Conservation (phyloP, 2,888 invertebrate species). For the Melieria omissa region DNA sequence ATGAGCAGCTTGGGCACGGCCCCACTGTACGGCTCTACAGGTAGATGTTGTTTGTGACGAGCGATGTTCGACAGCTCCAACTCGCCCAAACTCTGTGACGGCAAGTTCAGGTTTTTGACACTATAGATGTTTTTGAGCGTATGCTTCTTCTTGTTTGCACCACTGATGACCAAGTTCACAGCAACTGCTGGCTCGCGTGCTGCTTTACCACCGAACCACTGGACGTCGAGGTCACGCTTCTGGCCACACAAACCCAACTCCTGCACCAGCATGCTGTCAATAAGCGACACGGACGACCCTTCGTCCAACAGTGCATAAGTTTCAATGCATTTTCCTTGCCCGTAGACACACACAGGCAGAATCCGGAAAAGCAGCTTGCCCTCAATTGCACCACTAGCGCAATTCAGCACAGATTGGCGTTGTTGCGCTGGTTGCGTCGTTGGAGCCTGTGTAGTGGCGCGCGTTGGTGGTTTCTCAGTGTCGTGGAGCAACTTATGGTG, state of each 20-base stretch:
- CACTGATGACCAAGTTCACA: slow-evolving; percentile 30
- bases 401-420: neutral
- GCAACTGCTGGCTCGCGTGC: slow-evolving; percentile 26
- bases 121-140: slow-evolving; percentile 28
- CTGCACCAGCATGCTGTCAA: slow-evolving; percentile 14
- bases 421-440: neutral
- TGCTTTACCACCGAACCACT: slow-evolving; percentile 41
- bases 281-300: too few relatives aligned
- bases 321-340: slow-evolving; percentile 22
- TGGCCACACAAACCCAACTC: slow-evolving; percentile 38
- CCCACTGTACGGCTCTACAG: slow-evolving; percentile 27
- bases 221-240: slow-evolving; percentile 35
- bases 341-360: slow-evolving; percentile 25
- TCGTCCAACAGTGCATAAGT: too few relatives aligned
- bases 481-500: slow-evolving; percentile 24
- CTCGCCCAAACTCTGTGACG: slow-evolving; percentile 32
- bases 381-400: neutral
- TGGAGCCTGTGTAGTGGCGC: neutral
- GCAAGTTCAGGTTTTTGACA: slow-evolving; percentile 34
- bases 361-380: slow-evolving; percentile 20
- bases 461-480: neutral
- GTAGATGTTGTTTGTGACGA: slow-evolving; percentile 6
- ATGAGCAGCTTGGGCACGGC: slow-evolving; percentile 34
- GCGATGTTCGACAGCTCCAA: slow-evolving; percentile 7
- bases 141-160: slow-evolving; percentile 8